phyloP scores from a whole-genome alignment of 2,113 vertebrate genomes.

The Lycocorax pyrrhopterus region DNA sequence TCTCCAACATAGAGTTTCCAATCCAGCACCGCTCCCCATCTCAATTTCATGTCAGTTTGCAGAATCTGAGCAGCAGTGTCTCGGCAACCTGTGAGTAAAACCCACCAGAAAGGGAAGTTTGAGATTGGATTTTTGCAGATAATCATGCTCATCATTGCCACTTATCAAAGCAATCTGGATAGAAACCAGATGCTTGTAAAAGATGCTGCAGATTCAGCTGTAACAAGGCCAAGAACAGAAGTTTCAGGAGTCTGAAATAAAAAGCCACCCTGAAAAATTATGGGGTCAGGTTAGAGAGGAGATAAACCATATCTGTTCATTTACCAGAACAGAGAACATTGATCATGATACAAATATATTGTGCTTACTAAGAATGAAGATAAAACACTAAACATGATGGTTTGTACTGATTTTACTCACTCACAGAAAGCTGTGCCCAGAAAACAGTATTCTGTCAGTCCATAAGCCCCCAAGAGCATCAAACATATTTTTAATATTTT shows the following conservation, averaged over 20 bases:
- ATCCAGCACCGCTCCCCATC: background rate
- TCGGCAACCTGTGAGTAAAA: background rate
- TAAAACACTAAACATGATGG: background rate
- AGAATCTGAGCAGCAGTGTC: background rate
- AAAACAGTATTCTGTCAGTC: background rate
- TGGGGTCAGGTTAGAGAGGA: background rate
- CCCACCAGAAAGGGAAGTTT: background rate
- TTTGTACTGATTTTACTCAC: background rate
- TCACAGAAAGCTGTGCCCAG: background rate
- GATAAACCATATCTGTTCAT: background rate
- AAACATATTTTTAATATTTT: background rate
- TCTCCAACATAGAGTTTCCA: background rate
- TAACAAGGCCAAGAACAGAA: background rate
- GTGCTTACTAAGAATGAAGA: background rate
- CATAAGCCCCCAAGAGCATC: rapidly evolving
- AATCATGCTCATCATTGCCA: rapidly evolving
- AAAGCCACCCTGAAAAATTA: background rate
- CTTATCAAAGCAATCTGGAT: background rate
- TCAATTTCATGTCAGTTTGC: background rate
- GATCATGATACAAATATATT: background rate
- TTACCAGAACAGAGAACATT: background rate
- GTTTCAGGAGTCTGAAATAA: background rate
- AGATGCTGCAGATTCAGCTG: background rate
- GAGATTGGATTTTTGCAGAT: background rate
- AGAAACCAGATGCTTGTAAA: background rate